phyloP scores from a whole-genome alignment of 2,888 invertebrate genomes.

The Heliconius hortense region DNA sequence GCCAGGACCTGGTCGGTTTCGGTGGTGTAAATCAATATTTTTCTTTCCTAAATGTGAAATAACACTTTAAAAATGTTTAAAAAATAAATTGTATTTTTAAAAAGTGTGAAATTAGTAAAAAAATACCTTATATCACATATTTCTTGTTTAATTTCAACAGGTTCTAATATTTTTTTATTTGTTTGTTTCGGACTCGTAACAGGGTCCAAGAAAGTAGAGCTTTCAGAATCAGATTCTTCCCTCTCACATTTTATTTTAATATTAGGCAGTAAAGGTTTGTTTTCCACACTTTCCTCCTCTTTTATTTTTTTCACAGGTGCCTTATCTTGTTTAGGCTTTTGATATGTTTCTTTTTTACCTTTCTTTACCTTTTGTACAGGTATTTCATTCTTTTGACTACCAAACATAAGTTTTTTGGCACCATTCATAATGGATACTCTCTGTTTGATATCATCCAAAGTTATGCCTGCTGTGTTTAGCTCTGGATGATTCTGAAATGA shows the following conservation, averaged over 20 bases:
- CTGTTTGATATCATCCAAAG: slow-evolving; percentile 82
- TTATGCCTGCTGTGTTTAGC: slow-evolving; percentile 88
- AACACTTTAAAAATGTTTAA: too few relatives aligned
- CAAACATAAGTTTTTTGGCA: slow-evolving; percentile 75
- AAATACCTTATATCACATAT: slow-evolving; percentile 57
- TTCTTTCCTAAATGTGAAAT: too few relatives aligned
- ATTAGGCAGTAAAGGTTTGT: slow-evolving; percentile 66
- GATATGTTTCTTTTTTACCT: slow-evolving; percentile 62
- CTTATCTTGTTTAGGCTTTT: slow-evolving; percentile 55
- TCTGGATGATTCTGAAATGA: slow-evolving; percentile 85
- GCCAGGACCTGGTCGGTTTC: too few relatives aligned
- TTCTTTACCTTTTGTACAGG: slow-evolving; percentile 62
- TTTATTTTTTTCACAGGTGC: slow-evolving; percentile 61
- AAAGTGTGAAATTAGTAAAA: not conserved
- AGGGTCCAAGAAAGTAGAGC: slow-evolving; percentile 73
- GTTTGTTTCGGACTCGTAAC: slow-evolving; percentile 69
- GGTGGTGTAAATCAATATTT: too few relatives aligned
- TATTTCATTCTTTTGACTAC: slow-evolving; percentile 64
- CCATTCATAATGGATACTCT: slow-evolving; percentile 71
- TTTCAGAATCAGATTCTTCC: slow-evolving; percentile 76
- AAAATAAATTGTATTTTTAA: not conserved
- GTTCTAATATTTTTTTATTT: slow-evolving; percentile 61
- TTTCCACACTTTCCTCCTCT: slow-evolving; percentile 67
- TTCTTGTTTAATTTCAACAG: slow-evolving; percentile 69
- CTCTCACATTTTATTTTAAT: slow-evolving; percentile 73